These are phyloP conservation scores for Drosophila orena DNA, from an alignment of 1,140 invertebrate genomes.

Conservation along the genomic window DNA sequence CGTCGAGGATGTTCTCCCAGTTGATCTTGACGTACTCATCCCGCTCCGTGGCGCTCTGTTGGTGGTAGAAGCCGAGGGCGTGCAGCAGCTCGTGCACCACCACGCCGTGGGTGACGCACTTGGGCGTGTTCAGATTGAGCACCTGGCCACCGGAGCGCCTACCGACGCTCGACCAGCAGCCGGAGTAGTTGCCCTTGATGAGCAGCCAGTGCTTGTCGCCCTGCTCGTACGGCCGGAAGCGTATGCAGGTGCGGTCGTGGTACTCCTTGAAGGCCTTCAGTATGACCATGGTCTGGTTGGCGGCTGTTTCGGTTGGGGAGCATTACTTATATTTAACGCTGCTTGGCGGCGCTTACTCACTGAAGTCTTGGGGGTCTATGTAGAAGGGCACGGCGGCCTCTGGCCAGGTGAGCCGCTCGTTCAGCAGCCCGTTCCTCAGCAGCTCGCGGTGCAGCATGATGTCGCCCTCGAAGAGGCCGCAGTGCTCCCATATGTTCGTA, in stretches of 20 bases:
- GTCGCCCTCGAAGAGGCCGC: conserved; percentile 87
- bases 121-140: conserved; percentile 86
- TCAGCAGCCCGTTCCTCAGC: conserved; percentile 87
- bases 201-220: conserved; percentile 87
- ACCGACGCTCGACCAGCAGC: conserved; percentile 93
- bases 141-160: conserved; percentile 87
- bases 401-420: conserved; percentile 87
- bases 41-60: conserved; percentile 90
- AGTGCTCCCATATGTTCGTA: conserved; percentile 88
- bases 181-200: conserved; percentile 89
- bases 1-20: conserved; percentile 88
- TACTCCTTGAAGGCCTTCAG: conserved; percentile 89
- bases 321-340: too few species aligned
- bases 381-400: conserved; percentile 88
- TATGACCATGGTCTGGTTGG: conserved; percentile 86
- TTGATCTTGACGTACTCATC: conserved; percentile 89
- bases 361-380: conserved; percentile 88
- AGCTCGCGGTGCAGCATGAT: conserved; percentile 86
- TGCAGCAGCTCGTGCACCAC: conserved; percentile 90
- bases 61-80: conserved; percentile 90
- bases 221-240: conserved; percentile 89
- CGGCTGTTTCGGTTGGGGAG: conserved; percentile 3
- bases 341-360: conserved; percentile 84
- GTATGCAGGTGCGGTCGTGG: conserved; percentile 90
- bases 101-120: conserved; percentile 86